Base-by-base conservation (phyloP, 2,113 vertebrate genomes). In the Syrmaticus mikado region DNA sequence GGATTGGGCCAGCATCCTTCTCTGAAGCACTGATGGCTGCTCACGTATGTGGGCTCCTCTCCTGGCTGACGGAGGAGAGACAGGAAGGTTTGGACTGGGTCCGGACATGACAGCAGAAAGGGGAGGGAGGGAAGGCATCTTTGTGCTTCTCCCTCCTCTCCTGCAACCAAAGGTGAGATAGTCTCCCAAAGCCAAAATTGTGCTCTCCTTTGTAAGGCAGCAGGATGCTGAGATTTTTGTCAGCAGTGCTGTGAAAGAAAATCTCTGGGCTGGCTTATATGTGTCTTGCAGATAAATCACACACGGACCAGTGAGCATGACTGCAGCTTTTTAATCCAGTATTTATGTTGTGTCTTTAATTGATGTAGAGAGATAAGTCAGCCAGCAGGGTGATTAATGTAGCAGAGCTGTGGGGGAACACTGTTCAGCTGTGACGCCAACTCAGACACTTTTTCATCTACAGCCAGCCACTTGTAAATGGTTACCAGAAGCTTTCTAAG, bases 281-380 rank as follows among this genome's bases (percentile, higher is more conserved):
- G 67, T 5, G 0, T 85, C 71, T 89, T 91, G 75, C 76, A 87
- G 87, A 96, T 95, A 94, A 91, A 93, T 95, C 75, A 74, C 1
- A 0, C 82, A 77, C 41, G 68, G 87, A 81, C 79, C 82, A 91
- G 67, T 74, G 85, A 94, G 81, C 50, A 85, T 77, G 85, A 87
- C 72, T 91, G 43, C 60, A 92, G 82, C 84, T 91, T 94, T 91
- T 94, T 85, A 94, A 93, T 85, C 82, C 76, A 80, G 89, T 89
- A 77, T 94, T 95, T 95, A 89, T 91, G 61, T 94, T 92, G 76
- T 93, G 85, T 93, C 72, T 89, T 94, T 77, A 91, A 76, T 91
- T 92, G 87, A 80, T 89, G 72, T 65, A 60, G 72, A 57, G 65
- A 61, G 75, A 25, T 57, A 92, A 92, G 52, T 91, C 72, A 82